These are phyloP conservation scores for Morelia viridis DNA, from an alignment of 2,797 vertebrate species.

Conservation along the genomic window DNA sequence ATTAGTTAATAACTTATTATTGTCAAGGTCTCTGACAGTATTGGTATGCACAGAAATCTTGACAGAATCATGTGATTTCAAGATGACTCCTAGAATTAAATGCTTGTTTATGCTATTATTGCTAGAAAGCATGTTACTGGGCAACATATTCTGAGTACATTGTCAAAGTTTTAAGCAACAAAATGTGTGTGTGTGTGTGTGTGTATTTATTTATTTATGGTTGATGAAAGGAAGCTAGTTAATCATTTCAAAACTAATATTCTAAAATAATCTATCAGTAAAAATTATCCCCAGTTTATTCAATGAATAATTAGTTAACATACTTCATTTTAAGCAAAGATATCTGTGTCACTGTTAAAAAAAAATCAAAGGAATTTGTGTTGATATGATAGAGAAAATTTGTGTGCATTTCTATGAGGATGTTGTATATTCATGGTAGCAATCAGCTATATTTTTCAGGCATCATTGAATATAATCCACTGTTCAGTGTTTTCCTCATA, in stretches of 20 bases:
- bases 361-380: slow-evolving; percentile 1
- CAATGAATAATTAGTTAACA: slow-evolving; percentile 25
- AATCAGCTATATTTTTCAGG: slow-evolving; percentile 22
- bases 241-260: slow-evolving; percentile 31
- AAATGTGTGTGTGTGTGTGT: background rate
- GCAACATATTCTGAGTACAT: slow-evolving; percentile 28
- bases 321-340: slow-evolving; percentile 3
- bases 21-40: background rate
- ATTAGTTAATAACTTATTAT: background rate
- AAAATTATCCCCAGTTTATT: slow-evolving; percentile 21
- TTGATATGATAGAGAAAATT: background rate
- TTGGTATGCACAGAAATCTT: background rate
- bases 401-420: background rate
- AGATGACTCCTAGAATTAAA: slow-evolving; percentile 40
- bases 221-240: slow-evolving; percentile 29
- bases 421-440: background rate
- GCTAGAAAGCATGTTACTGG: slow-evolving; percentile 45
- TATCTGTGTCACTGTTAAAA: background rate
- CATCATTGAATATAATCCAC: background rate
- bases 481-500: background rate
- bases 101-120: slow-evolving; percentile 37
- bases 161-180: slow-evolving; percentile 25
- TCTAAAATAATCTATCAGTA: background rate
- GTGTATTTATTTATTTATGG: slow-evolving; percentile 13
- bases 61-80: slow-evolving; percentile 23